A percentile compares a stretch with the other conserved stretches of the same genome.
Evolutionary conservation across 2,888 invertebrate genomes (phyloP).

Genomic region (Bugula neritina): DNA sequence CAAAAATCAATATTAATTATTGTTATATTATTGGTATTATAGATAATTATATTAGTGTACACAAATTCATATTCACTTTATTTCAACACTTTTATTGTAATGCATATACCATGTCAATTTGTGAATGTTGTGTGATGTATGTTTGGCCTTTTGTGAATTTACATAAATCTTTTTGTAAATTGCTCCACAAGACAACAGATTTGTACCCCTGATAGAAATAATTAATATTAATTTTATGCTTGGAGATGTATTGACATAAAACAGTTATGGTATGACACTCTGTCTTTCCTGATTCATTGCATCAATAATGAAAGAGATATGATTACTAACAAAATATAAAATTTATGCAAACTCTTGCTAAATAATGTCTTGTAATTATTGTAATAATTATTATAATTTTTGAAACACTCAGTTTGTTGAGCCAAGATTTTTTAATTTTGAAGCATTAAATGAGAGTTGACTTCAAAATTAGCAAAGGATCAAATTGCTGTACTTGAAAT

Average conservation of each 20-base stretch:
- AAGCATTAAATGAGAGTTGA: too few species aligned
- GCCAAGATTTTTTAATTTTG: too few species aligned
- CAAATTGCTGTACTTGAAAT: too few species aligned
- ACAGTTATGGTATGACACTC: not conserved
- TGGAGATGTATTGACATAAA: not conserved
- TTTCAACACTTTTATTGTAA: not conserved
- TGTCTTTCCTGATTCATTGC: not conserved
- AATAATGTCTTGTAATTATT: too few species aligned
- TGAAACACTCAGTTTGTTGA: too few species aligned
- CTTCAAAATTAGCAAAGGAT: too few species aligned
- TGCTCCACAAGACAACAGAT: not conserved
- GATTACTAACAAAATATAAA: not conserved
- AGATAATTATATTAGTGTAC: not conserved
- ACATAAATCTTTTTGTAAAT: not conserved
- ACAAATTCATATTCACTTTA: not conserved
- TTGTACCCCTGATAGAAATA: not conserved
- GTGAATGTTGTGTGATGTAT: not conserved
- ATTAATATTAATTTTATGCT: not conserved
- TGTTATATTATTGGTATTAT: not conserved
- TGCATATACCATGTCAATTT: not conserved
- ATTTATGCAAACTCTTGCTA: too few species aligned
- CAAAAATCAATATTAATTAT: constrained; percentile 17
- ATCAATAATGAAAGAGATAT: not conserved
- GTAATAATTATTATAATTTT: too few species aligned
- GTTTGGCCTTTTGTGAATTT: not conserved